A percentile compares a stretch with the other conserved stretches of the same genome.
Evolutionary conservation across 2,113 vertebrate genomes (phyloP).

Genomic region (Puffinus mauretanicus): DNA sequence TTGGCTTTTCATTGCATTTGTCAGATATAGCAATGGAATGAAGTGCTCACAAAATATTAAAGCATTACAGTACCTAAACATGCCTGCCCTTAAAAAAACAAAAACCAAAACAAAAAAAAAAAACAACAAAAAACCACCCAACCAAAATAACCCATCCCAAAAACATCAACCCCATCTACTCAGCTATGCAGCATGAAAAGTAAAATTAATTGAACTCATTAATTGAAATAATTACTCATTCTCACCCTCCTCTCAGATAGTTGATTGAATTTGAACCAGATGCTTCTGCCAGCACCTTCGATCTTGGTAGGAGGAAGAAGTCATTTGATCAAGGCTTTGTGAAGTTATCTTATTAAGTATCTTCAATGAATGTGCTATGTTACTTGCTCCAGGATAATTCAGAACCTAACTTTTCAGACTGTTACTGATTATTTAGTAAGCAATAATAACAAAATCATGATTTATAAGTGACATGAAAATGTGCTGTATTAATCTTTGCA

Average conservation of each 20-base stretch:
- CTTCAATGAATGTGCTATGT: background rate
- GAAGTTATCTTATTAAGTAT: background rate
- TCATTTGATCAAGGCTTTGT: background rate
- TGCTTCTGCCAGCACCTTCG: background rate
- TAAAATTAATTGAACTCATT: background rate
- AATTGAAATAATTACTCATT: background rate
- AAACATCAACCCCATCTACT: background rate
- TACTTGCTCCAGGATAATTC: background rate
- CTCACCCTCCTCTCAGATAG: background rate
- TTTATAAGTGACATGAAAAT: constrained; percentile 13
- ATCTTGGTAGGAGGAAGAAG: background rate
- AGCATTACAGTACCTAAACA: background rate
- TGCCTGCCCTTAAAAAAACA: background rate
- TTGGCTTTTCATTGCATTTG: background rate
- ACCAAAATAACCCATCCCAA: background rate
- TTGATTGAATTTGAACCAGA: background rate
- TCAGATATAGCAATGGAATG: background rate
- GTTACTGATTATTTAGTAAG: background rate
- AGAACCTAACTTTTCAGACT: background rate
- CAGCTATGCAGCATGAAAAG: background rate
- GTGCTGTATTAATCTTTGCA: background rate
- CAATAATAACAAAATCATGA: constrained; percentile 1
- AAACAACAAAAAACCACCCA: background rate
- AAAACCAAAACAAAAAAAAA: background rate
- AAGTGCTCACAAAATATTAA: background rate